These are phyloP conservation scores for Zophobas atratus DNA, from an alignment of 1,140 invertebrate genomes.

Conservation along the genomic window DNA sequence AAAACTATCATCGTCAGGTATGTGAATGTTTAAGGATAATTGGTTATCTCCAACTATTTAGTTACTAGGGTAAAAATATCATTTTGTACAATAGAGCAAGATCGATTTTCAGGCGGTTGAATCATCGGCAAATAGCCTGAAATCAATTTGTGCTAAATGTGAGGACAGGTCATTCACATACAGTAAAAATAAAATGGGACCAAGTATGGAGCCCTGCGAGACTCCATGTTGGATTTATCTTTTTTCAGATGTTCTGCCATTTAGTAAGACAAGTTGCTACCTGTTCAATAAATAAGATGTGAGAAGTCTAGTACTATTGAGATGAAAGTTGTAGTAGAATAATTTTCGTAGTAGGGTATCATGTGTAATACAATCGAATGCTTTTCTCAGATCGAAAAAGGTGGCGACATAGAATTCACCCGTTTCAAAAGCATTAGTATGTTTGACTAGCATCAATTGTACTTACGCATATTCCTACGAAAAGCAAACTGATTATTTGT, in stretches of 20 bases:
- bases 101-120: not conserved
- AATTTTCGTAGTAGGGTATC: slow-evolving; percentile 5
- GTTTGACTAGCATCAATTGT: no score
- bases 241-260: not conserved
- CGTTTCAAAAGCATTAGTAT: no score
- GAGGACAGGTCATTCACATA: slow-evolving; percentile 2
- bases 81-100: not conserved
- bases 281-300: slow-evolving; percentile 14
- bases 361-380: not conserved
- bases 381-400: not conserved
- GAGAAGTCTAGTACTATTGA: slow-evolving; percentile 18
- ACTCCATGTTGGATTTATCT: not conserved
- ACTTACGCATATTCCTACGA: no score
- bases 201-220: not conserved
- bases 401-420: not conserved
- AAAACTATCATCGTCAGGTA: not conserved
- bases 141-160: not conserved
- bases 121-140: not conserved
- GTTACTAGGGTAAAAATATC: not conserved
- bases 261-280: not conserved
- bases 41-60: not conserved
- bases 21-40: not conserved
- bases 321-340: slow-evolving; percentile 14
- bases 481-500: no score
- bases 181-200: slow-evolving; percentile 3